Base-by-base conservation (phyloP, 1,140 invertebrate genomes). In the Diploscapter pachys region DNA sequence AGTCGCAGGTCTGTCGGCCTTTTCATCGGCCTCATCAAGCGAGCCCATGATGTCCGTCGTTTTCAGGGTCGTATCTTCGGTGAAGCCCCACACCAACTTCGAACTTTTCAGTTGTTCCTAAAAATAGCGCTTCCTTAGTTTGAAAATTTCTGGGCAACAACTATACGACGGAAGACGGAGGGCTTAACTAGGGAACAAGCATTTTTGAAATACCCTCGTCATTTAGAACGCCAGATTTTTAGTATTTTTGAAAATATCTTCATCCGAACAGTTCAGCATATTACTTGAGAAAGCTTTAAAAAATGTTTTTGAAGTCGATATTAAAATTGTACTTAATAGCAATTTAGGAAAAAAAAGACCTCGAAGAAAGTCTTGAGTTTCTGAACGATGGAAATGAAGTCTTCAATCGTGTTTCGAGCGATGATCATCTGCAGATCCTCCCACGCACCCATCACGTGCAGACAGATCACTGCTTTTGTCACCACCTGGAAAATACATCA, bases 351-450 rank as follows among this genome's bases (percentile, higher is more conserved):
- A 9, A 0, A 54, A 56, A 71, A 67, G 11, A 81, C 81, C 54
- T 83, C 70, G 64, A 83, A 83, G 72, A 83, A 85, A 5, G 62
- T 53, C 56, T 72, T 63, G 8, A 83, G 62, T 67, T 85, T 84
- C 5, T 80, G 62, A 8, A 72, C 76, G 62, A 83, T 83, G 55
- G 80, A 81, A 4, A 69, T 71, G 31, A 83, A 67, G 57, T 83
- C 82, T 51, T 57, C 80, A 4, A 78, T 79, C 3, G 82, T 83
- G 9, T 66, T 81, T 71, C 78, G 70, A 4, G 82, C 83, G n/a
- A 83, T 83, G n/a, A 83, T 77, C 75, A 83, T 72, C 68, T 83
- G 75, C 3, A 83, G 72, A 72, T 85, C 79, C 5, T 63, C 13
- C 82, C 82, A 83, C 8, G 80, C 78, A 0, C 74, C 71, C 56